Percentiles rank a stretch among this genome's conserved stretches.
phyloP scores from a whole-genome alignment of 2,797 vertebrate genomes.

The Spinus pinus region DNA sequence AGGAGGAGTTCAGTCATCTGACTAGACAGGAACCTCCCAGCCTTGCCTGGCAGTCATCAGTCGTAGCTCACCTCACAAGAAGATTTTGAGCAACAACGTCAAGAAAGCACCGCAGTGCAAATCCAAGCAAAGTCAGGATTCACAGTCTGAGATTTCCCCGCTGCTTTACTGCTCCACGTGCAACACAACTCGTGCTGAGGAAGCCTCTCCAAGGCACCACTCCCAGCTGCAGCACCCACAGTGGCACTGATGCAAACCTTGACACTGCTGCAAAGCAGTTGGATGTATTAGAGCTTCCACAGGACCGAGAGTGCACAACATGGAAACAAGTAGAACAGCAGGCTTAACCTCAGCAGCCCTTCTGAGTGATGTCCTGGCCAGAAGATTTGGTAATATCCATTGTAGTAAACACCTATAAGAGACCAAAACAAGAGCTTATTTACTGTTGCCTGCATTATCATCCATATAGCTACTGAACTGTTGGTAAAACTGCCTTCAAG shows the following conservation, averaged over 20 bases:
- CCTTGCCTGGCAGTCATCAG: constrained; percentile 76
- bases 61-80: constrained; percentile 75
- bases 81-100: constrained; percentile 85
- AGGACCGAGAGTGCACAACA: constrained; percentile 6
- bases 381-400: constrained; percentile 90
- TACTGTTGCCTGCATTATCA: not conserved
- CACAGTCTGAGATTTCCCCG: constrained; percentile 74
- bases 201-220: not conserved
- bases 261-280: constrained; percentile 36
- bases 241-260: not conserved
- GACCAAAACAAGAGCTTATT: not conserved
- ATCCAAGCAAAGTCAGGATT: constrained; percentile 67
- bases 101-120: constrained; percentile 77
- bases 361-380: constrained; percentile 83
- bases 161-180: constrained; percentile 79
- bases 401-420: constrained; percentile 87
- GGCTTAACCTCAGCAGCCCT: constrained; percentile 97
- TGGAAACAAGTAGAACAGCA: constrained; percentile 84
- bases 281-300: not conserved
- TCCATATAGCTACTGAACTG: not conserved
- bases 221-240: not conserved
- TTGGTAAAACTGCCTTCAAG: not conserved
- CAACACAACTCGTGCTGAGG: not conserved
- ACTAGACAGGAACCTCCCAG: constrained; percentile 53
- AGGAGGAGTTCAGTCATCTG: constrained; percentile 21